Base-by-base conservation (phyloP, 2,888 invertebrate species). In the Cantharis rufa region DNA sequence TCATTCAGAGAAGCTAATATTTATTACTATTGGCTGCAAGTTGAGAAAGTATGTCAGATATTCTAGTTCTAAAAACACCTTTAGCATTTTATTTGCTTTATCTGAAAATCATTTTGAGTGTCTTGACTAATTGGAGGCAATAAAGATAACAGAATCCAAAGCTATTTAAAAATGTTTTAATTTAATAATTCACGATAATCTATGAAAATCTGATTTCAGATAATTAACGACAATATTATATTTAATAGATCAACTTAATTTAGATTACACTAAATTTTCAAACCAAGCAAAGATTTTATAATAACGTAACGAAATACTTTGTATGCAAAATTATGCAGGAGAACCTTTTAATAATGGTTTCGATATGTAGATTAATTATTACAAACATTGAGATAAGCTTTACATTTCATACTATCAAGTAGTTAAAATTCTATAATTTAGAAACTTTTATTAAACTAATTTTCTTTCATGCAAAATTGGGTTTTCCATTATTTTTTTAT, bases 21-120 rank as follows among this genome's bases (percentile, higher is more conserved):
- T 78, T 78, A 76, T 76, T 75, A 72, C 75, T 73, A 76, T 76
- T 72, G 73, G 76, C 48, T 71, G 71, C 61, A 76, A 76, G 72
- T 76, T 78, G 75, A 76, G 73, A 76, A 78, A 78, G 73, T 73
- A 76, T 69, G 78, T 73, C 75, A 73, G 76, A 78, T 76, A 66
- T 76, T 72, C 72, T 71, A 64, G 70, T 72, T 75, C 16, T 64
- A 28, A 72, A 78, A 78, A 70, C 69, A 71, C 75, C 71, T 75
- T 73, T 27, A 66, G 48, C 27, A 69, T 72, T 78, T 78, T 72
- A 48, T 63, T 15, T 27, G 13, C 24, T 48, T 48, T 66, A 72
- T 66, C 72, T 28, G 48, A 61, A 68, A 72, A 62, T 64, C 27
- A 62, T n/a, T 69, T 62, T 62, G 62, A 62, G 24, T 69, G 61